Evolutionary conservation across 2,888 invertebrate species (phyloP), one percentile per base, ranked within the genome.

Genomic region (Machimus atricapillus): DNA sequence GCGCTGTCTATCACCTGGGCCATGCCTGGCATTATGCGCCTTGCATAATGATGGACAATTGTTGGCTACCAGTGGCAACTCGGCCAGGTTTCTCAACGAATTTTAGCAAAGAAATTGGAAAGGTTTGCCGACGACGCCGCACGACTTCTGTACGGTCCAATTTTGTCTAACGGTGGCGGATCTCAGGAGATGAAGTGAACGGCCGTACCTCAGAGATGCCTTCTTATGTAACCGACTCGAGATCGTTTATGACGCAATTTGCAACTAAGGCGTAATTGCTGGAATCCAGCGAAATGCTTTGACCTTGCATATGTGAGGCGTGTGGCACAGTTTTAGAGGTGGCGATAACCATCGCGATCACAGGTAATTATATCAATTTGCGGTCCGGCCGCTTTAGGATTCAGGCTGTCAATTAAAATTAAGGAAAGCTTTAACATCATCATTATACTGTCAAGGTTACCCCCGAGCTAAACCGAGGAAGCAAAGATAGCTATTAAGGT

Each of bases 51-150:
- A 52, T n/a, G 23, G 31, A 40, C 79, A 52, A 79, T 79, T 79
- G 79, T 34, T 79, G 52, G 79, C 23, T 79, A 79, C 79, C 27
- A 79, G 79, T 52, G 52, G 52, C 79, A 46, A 37, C 79, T 79
- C 23, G 23, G 23, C 31, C 31, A n/a, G 27, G 52, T 79, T 79
- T 46, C 79, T 27, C 79, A 79, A 79, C 52, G 79, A 31, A 79
- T 79, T 79, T 52, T 27, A 46, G 52, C 52, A 79, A 79, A 79
- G 79, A 79, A 79, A 79, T 79, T 79, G 79, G 79, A 79, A 79
- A 79, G 79, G 79, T 79, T 27, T 79, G 79, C 52, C 52, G 79
- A 79, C 79, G 52, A 79, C 79, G 52, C 79, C 52, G 79, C 79
- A 79, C 79, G 79, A 79, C 79, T 79, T 52, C n/a, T 79, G 52